Percentiles rank a stretch among this genome's conserved stretches.
Conservation (phyloP, 2,797 vertebrate genomes). For the Lemur catta region DNA sequence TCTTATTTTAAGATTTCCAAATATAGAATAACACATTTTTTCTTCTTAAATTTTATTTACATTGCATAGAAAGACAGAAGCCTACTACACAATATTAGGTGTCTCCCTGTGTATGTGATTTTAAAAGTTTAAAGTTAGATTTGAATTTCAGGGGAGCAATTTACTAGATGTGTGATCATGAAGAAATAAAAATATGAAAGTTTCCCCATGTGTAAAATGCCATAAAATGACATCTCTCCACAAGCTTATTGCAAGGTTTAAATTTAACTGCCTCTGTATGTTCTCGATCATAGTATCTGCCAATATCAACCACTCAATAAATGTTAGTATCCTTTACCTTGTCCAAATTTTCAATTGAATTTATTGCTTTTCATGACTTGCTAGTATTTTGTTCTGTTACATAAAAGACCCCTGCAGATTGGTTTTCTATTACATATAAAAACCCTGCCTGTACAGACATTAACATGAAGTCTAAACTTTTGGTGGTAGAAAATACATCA, state of each 20-base stretch:
- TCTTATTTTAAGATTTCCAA: constrained; percentile 52
- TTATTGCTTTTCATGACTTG: background rate
- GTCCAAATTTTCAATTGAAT: background rate
- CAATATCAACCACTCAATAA: background rate
- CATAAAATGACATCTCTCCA: background rate
- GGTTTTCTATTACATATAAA: background rate
- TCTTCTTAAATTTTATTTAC: constrained; percentile 50
- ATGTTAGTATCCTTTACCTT: background rate
- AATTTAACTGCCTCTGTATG: background rate
- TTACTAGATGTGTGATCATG: constrained; percentile 16
- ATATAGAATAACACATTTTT: background rate
- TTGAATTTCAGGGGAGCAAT: constrained; percentile 20
- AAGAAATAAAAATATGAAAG: constrained; percentile 59
- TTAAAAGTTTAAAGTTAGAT: constrained; percentile 45
- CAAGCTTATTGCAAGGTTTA: background rate
- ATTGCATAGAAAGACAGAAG: background rate
- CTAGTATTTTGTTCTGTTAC: background rate
- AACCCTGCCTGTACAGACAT: background rate
- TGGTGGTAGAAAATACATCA: background rate
- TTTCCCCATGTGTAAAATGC: constrained; percentile 35
- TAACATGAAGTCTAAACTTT: background rate
- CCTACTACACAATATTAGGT: background rate
- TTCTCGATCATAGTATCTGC: background rate
- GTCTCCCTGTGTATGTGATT: background rate
- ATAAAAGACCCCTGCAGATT: background rate